These are phyloP conservation scores for Uria aalge DNA, from an alignment of 2,113 vertebrate species.

Conservation along the genomic window DNA sequence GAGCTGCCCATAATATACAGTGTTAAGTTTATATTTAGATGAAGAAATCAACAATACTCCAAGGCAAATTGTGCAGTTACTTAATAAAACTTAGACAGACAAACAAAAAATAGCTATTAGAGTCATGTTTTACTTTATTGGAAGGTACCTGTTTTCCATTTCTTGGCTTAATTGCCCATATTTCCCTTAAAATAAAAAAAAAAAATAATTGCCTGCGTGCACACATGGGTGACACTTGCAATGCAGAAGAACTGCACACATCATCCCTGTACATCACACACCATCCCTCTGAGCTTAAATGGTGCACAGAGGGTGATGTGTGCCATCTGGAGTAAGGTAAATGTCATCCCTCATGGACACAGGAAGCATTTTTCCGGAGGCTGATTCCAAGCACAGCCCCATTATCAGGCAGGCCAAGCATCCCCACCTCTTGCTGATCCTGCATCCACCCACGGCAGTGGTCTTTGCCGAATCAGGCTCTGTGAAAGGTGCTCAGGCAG, in stretches of 20 bases:
- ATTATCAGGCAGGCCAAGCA: background rate
- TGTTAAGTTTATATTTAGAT: background rate
- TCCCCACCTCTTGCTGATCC: background rate
- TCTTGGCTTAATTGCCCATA: background rate
- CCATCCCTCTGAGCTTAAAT: background rate
- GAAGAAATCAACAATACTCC: background rate
- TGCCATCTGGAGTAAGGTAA: background rate
- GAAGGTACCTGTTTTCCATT: background rate
- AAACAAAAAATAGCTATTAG: background rate
- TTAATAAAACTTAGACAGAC: background rate
- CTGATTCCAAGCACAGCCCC: background rate
- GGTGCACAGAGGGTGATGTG: background rate
- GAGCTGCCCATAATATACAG: background rate
- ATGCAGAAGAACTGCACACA: background rate
- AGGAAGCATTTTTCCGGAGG: background rate
- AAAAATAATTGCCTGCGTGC: background rate
- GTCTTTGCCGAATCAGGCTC: background rate
- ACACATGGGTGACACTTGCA: background rate
- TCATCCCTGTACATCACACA: rapidly evolving
- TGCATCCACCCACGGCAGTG: rapidly evolving
- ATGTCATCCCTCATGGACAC: background rate
- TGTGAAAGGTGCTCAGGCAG: background rate
- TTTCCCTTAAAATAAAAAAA: background rate
- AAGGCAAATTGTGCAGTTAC: background rate
- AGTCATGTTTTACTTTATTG: background rate